Evolutionary conservation across 1,140 invertebrate species (phyloP), one percentile per base, ranked within the genome.

Genomic region (Carposina sasakii): DNA sequence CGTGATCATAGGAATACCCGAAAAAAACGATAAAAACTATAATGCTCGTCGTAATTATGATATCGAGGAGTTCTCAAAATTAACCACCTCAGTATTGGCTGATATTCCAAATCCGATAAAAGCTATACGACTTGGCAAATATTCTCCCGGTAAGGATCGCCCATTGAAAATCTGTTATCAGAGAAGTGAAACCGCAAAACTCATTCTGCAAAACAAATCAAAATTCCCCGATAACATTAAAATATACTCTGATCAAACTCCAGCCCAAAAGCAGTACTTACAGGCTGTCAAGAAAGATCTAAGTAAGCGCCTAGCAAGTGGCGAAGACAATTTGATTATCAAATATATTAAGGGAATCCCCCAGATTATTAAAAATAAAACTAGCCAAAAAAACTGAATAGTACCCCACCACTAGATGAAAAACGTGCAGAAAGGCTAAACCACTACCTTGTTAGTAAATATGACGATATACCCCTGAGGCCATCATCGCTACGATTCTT

Each of bases 161-260:
- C 12, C 8, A 9, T 8, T 34, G 1, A 34, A 34, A 8, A 16
- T 34, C 17, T 39, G 20, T 20, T 20, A 21, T 21, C 9, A 1
- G 17, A 12, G 19, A 8, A 20, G 22, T 1, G 15, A 39, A 5
- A 10, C 36, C 22, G 36, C 36, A 10, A 39, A 21, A 20, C 17
- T 9, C 22, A 21, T 39, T 12, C 17, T 39, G 4, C 17, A 20
- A 13, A 39, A 39, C 12, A 39, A 39, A 39, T 9, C 2, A 3
- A 39, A 39, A 9, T 10, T 39, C 3, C 12, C 1, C 8, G 20
- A 10, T 10, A 48, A 39, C 13, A 2, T 48, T n/a, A 37, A 17
- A 26, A 48, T 48, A n/a, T 48, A 39, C 19, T 28, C 22, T 2
- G 46, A 48, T 28, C 5, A 24, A 28, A 48, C 46, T 1, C 46